These are phyloP conservation scores for Pandemis corylana DNA, from an alignment of 2,888 invertebrate genomes.

Conservation along the genomic window DNA sequence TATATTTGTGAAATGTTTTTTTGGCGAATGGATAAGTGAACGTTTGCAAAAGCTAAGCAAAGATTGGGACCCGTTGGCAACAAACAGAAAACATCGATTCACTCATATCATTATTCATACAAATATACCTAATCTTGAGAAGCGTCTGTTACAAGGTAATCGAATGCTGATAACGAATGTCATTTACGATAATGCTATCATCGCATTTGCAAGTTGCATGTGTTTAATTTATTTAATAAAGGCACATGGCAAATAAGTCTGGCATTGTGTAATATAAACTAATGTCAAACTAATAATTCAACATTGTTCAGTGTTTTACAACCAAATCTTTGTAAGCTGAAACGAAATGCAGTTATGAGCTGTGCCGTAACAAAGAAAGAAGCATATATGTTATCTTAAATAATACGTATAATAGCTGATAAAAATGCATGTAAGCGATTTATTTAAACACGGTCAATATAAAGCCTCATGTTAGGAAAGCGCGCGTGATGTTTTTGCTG, in stretches of 20 bases:
- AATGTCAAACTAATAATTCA: not conserved
- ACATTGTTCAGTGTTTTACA: not conserved
- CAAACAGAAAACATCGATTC: not conserved
- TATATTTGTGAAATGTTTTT: too few relatives aligned
- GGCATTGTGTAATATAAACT: not conserved
- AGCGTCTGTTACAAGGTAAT: constrained; percentile 25
- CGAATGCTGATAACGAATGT: constrained; percentile 27
- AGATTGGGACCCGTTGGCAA: not conserved
- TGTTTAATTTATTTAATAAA: constrained; percentile 5
- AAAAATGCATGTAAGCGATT: too few relatives aligned
- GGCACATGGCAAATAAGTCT: not conserved
- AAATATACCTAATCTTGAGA: not conserved
- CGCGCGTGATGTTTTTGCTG: too few relatives aligned
- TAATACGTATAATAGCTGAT: too few relatives aligned
- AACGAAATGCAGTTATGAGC: not conserved
- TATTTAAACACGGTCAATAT: too few relatives aligned
- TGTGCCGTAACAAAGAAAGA: constrained; percentile 1
- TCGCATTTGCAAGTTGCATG: constrained; percentile 14
- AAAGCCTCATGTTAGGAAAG: too few relatives aligned
- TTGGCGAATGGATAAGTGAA: too few relatives aligned
- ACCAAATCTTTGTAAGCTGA: too few relatives aligned
- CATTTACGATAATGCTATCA: constrained; percentile 27
- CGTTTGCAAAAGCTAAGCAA: not conserved
- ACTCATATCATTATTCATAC: constrained; percentile 18
- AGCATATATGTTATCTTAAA: not conserved